Percentiles rank a stretch among this genome's conserved stretches.
Conservation (phyloP, 64 coral and sea anemone species). For the Actinia equina region DNA sequence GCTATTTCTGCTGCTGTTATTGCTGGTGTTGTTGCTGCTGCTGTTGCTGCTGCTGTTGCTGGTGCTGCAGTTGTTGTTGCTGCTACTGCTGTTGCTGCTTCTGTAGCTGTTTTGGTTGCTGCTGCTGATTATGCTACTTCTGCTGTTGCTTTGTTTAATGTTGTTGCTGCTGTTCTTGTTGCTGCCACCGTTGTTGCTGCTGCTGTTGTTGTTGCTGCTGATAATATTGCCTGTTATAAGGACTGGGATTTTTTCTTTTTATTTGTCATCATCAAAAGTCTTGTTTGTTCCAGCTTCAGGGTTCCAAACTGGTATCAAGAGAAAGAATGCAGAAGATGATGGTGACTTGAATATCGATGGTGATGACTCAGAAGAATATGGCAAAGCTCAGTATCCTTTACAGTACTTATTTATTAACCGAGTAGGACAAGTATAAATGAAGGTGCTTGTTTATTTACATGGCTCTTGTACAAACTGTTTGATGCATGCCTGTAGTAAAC, state of each 20-base stretch:
- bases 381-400: constrained; percentile 91
- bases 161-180: not conserved
- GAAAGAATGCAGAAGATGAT: constrained; percentile 74
- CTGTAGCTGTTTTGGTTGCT: not conserved
- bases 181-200: not conserved
- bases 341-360: constrained; percentile 84
- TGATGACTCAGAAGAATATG: constrained; percentile 85
- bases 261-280: not conserved
- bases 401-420: not conserved
- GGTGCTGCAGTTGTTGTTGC: not conserved
- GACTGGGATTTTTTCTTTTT: not conserved
- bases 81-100: not conserved
- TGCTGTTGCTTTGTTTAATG: too few relatives aligned
- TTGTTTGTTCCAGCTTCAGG: constrained; percentile 54
- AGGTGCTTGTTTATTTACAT: too few relatives aligned
- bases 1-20: too few relatives aligned
- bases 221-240: too few relatives aligned
- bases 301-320: constrained; percentile 70
- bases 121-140: not conserved
- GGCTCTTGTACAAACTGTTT: too few relatives aligned
- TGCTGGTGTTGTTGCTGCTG: too few relatives aligned
- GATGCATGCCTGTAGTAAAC: too few relatives aligned
- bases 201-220: not conserved
- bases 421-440: too few relatives aligned
- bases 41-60: not conserved